Evolutionary conservation across 2,113 vertebrate genomes (phyloP), one percentile per base, ranked within the genome.

Genomic region (Stegostoma tigrinum): DNA sequence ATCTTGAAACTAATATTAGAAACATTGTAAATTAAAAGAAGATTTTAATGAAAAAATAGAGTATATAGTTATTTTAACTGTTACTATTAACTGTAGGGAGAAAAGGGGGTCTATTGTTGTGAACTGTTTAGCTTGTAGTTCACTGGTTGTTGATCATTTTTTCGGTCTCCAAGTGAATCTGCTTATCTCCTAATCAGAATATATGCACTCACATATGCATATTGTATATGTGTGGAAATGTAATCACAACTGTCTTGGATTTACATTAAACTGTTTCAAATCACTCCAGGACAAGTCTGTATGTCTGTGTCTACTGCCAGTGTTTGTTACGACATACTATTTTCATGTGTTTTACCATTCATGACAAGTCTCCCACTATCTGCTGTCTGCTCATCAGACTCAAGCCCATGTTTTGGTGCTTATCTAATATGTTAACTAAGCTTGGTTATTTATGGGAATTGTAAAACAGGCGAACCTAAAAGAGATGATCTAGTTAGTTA

Each of bases 191-290:
- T 99, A 99, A 99, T 99, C 98, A 98, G 97, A 99, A 98, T 99
- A 98, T 98, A 98, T 99, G 99, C 98, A 98, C 98, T 99, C 99
- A 99, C 99, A 99, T 99, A 99, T 99, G 99, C 99, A 99, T 99
- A 99, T 99, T 99, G 99, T 99, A 99, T 99, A 99, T 99, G 99
- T 99, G 99, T 98, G 99, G 99, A 98, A 98, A 98, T 99, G 98
- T 99, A 99, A 99, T 99, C 99, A 99, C 98, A 99, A 98, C 98
- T 99, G 99, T 99, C 99, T 99, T 99, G 98, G 98, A 99, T 99
- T 99, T 98, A 98, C 99, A 99, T 99, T 99, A 99, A 99, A 99
- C 98, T 99, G 98, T 99, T 98, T 97, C 98, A 98, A 99, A 98
- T 99, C 99, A 99, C 98, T 97, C 97, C 97, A 97, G 96, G 52